Conservation (phyloP, 2,797 vertebrate species). For the Phoeniculus purpureus region DNA sequence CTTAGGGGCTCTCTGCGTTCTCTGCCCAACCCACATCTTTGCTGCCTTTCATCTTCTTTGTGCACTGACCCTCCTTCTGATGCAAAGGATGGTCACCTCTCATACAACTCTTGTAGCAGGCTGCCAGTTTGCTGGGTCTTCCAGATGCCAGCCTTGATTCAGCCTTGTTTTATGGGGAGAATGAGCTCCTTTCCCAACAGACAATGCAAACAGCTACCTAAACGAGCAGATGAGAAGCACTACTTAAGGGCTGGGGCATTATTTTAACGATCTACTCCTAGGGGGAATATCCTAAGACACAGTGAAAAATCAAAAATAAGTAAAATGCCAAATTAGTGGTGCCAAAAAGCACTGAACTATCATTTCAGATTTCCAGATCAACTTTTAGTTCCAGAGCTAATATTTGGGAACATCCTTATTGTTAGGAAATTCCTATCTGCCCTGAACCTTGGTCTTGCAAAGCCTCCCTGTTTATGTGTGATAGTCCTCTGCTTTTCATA, state of each 20-base stretch:
- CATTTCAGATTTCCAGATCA: not conserved
- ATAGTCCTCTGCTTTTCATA: not conserved
- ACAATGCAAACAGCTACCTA: not conserved
- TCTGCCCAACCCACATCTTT: not conserved
- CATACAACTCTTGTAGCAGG: not conserved
- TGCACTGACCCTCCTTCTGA: not conserved
- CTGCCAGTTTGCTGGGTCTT: not conserved
- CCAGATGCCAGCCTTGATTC: not conserved
- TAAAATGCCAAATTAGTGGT: not conserved
- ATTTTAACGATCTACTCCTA: not conserved
- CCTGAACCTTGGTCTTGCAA: not conserved
- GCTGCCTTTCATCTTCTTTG: not conserved
- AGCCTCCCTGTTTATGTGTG: not conserved
- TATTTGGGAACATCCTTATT: not conserved
- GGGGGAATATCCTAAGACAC: not conserved
- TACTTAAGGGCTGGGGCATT: not conserved
- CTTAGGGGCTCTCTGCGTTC: not conserved
- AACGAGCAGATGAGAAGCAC: not conserved
- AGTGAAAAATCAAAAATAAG: not conserved
- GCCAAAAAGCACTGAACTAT: not conserved
- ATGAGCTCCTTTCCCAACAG: not conserved
- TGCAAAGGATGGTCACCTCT: not conserved
- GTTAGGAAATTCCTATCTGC: not conserved
- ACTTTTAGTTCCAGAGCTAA: not conserved
- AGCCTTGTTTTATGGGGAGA: not conserved